Evolutionary conservation across 2,888 invertebrate genomes (phyloP).

Genomic region (Heteromurus nitidus): DNA sequence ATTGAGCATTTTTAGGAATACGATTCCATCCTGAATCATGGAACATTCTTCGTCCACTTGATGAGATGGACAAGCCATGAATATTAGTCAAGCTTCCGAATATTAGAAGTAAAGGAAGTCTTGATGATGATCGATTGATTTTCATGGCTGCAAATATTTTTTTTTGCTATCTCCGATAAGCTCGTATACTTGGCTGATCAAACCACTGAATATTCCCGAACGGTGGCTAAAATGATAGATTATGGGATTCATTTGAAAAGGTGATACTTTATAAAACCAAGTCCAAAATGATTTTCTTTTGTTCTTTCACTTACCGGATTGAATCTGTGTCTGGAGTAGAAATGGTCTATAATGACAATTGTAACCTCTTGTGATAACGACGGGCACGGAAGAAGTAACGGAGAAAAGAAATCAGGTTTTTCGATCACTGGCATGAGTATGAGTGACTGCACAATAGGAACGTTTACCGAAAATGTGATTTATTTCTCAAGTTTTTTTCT

Average conservation of each 20-base stretch:
- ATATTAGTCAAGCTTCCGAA: background rate
- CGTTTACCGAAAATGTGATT: slow-evolving; percentile 6
- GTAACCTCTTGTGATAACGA: no score
- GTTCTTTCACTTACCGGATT: slow-evolving; percentile 68
- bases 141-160: background rate
- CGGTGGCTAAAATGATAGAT: slow-evolving; percentile 30
- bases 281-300: no score
- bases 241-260: background rate
- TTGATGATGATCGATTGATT: background rate
- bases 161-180: slow-evolving; percentile 24
- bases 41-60: slow-evolving; percentile 29
- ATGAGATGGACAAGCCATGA: slow-evolving; percentile 6
- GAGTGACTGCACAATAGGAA: slow-evolving; percentile 28
- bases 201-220: slow-evolving; percentile 23
- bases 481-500: background rate
- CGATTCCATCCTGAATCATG: slow-evolving; percentile 44
- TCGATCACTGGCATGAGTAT: slow-evolving; percentile 45
- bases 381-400: slow-evolving; percentile 37
- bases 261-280: background rate
- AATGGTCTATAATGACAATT: slow-evolving; percentile 63
- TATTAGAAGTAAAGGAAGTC: slow-evolving; percentile 3
- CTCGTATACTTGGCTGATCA: background rate
- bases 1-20: background rate
- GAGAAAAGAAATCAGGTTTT: slow-evolving; percentile 22
- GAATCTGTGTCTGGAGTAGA: slow-evolving; percentile 67